Base-by-base conservation (phyloP, 37 sponge, comb jelly and placozoan species). In the Agelas oroides region DNA sequence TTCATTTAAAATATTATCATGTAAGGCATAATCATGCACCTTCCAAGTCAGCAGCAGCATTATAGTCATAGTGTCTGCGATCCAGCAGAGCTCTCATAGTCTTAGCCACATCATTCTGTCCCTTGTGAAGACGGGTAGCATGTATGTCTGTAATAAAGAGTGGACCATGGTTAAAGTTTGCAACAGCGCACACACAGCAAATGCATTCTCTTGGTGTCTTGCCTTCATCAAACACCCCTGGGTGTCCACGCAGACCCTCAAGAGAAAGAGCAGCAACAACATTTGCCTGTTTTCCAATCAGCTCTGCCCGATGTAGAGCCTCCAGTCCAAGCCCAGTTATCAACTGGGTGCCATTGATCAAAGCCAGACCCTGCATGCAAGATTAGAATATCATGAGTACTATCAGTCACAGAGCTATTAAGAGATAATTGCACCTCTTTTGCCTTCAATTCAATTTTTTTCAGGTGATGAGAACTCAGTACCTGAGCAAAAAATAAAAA, bases 281-380 rank as follows among this genome's bases (percentile, higher is more conserved):
- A 52, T 94, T 91, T 41, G 95, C 91, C 70, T 94, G 91, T 63
- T 53, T 75, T 1, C 85, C 70, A 28, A 91, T 73, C 18, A 73
- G 36, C 67, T 80, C 72, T 28, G 95, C 91, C 5, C 92, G 55
- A n/a, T 55, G 38, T 23, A 94, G 56, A 71, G 91, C 95, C 64
- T 94, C 94, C 41, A 86, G 61, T 36, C 91, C 91, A 35, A 96
- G 53, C 53, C 87, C 72, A n/a, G 89, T 85, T 61, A 96, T 96
- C 32, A 96, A 69, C 79, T 93, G 94, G 65, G 94, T 91, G 2
- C 97, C 97, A 79, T 96, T 96, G 57, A 94, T 96, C 23, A 91
- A 61, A 18, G 89, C 89, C 16, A 96, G 0, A 15, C 97, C 97
- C 81, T 90, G 37, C 46, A 46, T 46, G 46, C 46, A 46, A 27